Conservation (phyloP, 2,888 invertebrate genomes). For the Dryobotodes eremita region DNA sequence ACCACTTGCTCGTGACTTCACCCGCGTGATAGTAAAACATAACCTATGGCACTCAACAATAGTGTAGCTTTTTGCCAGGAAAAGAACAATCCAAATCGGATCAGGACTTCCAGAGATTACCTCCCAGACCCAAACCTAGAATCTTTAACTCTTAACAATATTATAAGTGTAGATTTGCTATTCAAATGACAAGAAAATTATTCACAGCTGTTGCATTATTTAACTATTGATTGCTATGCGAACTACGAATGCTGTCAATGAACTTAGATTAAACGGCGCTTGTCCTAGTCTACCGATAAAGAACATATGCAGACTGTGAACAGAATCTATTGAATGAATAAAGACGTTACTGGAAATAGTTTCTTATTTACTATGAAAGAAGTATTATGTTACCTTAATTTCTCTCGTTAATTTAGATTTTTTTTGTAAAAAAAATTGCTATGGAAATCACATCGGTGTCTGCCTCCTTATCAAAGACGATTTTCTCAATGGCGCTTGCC, state of each 20-base stretch:
- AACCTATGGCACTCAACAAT: too few species aligned
- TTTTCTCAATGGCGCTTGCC: background rate
- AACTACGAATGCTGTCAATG: constrained; percentile 45
- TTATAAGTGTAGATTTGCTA: background rate
- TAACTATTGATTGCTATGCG: constrained; percentile 33
- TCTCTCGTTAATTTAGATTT: too few species aligned
- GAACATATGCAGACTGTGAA: constrained; percentile 4
- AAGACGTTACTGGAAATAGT: background rate
- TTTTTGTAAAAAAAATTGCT: too few species aligned
- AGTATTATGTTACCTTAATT: background rate
- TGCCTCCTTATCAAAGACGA: background rate
- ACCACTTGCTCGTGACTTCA: too few species aligned
- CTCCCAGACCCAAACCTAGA: too few species aligned
- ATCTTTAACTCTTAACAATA: too few species aligned
- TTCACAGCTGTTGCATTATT: constrained; percentile 31
- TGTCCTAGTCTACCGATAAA: constrained; percentile 46
- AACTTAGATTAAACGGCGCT: constrained; percentile 49
- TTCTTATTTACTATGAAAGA: background rate
- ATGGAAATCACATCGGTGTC: background rate
- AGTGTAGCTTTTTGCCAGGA: too few species aligned
- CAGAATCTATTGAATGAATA: constrained; percentile 38
- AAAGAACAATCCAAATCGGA: too few species aligned
- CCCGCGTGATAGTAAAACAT: too few species aligned
- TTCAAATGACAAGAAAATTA: background rate
- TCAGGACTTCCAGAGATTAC: too few species aligned